A percentile compares a stretch with the other conserved stretches of the same genome.
phyloP scores from a whole-genome alignment of 2,113 vertebrate genomes.

The Melanerpes formicivorus region DNA sequence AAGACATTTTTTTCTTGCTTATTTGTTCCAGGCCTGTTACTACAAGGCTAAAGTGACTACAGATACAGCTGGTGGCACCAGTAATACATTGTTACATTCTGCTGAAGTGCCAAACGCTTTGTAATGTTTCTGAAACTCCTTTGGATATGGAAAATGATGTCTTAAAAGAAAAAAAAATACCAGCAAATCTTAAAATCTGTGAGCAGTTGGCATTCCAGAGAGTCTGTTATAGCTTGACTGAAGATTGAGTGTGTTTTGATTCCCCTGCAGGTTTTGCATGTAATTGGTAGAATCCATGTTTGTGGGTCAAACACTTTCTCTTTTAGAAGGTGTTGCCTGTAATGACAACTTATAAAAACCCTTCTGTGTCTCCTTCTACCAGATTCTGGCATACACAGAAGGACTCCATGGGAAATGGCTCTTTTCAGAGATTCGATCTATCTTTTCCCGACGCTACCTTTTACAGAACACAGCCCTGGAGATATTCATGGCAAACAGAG shows the following conservation, averaged over 20 bases:
- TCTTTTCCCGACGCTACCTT: conserved; percentile 95
- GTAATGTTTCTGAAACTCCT: background rate
- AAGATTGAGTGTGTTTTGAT: background rate
- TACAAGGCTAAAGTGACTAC: background rate
- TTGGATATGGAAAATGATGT: background rate
- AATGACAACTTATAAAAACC: background rate
- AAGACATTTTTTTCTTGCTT: background rate
- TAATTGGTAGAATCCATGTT: background rate
- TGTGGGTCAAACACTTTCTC: background rate
- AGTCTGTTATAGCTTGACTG: background rate
- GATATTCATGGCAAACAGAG: conserved; percentile 98
- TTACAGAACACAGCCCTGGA: conserved; percentile 96
- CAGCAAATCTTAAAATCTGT: background rate
- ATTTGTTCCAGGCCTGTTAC: background rate
- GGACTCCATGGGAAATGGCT: conserved; percentile 99
- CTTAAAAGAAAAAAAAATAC: background rate
- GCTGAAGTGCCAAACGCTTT: background rate
- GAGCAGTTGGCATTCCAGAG: background rate
- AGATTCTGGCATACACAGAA: conserved; percentile 94
- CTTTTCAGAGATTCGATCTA: conserved; percentile 91
- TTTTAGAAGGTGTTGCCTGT: background rate
- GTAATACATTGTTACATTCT: background rate
- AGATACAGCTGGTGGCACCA: background rate
- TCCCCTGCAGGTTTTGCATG: background rate
- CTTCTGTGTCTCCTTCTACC: background rate